Conservation (phyloP, 2,888 invertebrate species). For the Megamerina dolium region DNA sequence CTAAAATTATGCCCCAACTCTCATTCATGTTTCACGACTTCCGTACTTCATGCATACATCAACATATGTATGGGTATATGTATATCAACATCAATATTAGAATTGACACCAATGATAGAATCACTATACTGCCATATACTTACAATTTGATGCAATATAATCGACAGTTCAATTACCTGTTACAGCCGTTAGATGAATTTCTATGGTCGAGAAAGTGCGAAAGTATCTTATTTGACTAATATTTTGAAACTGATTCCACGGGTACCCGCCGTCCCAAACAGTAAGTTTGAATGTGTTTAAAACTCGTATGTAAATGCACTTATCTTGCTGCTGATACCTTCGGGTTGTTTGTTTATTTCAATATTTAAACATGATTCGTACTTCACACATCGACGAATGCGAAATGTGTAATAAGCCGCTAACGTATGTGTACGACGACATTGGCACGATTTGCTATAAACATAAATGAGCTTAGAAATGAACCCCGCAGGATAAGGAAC, state of each 20-base stretch:
- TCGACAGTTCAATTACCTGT: constrained; percentile 46
- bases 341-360: constrained; percentile 31
- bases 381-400: constrained; percentile 4
- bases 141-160: constrained; percentile 36
- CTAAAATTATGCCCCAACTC: too few relatives aligned
- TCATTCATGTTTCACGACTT: too few relatives aligned
- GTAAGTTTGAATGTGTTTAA: not conserved
- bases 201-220: constrained; percentile 40
- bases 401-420: too few relatives aligned
- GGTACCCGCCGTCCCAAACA: constrained; percentile 9
- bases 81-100: too few relatives aligned
- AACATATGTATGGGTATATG: too few relatives aligned
- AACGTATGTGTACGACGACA: too few relatives aligned
- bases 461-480: constrained; percentile 50
- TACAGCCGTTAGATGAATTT: constrained; percentile 49
- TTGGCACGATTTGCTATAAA: constrained; percentile 50
- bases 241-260: constrained; percentile 18
- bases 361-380: constrained; percentile 21
- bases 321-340: constrained; percentile 14
- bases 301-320: constrained; percentile 15
- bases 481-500: constrained; percentile 43
- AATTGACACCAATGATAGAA: too few relatives aligned
- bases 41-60: too few relatives aligned
- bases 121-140: too few relatives aligned
- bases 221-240: constrained; percentile 19